Conservation (phyloP, 2,888 invertebrate genomes). For the Drosophila niveifrons region DNA sequence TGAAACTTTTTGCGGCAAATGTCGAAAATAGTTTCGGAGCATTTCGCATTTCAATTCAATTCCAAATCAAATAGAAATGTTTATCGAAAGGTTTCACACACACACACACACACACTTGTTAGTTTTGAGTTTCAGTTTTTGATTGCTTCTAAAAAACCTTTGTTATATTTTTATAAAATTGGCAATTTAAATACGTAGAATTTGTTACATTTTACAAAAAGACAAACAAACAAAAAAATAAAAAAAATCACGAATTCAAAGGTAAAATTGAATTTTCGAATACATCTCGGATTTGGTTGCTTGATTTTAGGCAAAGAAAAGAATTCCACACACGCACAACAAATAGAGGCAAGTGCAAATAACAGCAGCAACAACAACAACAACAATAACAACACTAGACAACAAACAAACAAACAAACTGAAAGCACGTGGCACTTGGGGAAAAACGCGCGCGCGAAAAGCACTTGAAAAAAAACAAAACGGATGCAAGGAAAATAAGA, state of each 20-base stretch:
- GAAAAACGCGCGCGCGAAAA: constrained; percentile 53
- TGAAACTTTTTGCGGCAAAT: too few species aligned
- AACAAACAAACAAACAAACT: constrained; percentile 33
- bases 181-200: background rate
- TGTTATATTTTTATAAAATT: background rate
- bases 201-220: background rate
- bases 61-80: too few species aligned
- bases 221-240: too few species aligned
- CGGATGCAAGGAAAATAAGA: constrained; percentile 8
- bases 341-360: background rate
- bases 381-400: constrained; percentile 10
- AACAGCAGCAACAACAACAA: constrained; percentile 5
- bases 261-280: too few species aligned
- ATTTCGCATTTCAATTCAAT: too few species aligned
- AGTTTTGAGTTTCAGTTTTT: background rate
- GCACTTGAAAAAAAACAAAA: constrained; percentile 49
- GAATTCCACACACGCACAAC: background rate
- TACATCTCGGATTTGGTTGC: background rate
- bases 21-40: too few species aligned
- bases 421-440: constrained; percentile 51
- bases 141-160: background rate
- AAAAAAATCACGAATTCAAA: background rate
- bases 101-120: constrained; percentile 8
- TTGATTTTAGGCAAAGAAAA: background rate
- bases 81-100: background rate